These are phyloP conservation scores for Lytechinus variegatus DNA, from an alignment of 35 echinoderm and acorn worm species.

Conservation along the genomic window DNA sequence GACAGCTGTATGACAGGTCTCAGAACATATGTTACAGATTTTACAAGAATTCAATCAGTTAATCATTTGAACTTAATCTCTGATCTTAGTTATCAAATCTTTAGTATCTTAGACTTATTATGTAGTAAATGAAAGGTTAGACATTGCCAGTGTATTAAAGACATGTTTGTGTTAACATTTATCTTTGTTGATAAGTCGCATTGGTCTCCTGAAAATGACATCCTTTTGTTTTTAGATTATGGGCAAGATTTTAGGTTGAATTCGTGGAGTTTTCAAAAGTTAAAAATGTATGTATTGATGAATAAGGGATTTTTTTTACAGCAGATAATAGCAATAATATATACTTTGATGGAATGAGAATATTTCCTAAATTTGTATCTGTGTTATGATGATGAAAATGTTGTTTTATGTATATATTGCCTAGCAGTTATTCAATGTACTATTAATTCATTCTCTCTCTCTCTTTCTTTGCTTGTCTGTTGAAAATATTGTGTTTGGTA, in stretches of 20 bases:
- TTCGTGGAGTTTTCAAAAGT: no score
- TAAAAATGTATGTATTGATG: no score
- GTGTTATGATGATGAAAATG: background rate
- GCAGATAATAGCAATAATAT: background rate
- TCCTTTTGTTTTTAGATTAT: no score
- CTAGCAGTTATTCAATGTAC: background rate
- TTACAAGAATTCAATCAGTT: background rate
- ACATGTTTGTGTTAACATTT: no score
- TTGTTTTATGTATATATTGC: slow-evolving; percentile 14
- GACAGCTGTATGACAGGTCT: background rate
- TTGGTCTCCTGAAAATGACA: no score
- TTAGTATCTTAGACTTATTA: no score
- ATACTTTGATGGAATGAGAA: background rate
- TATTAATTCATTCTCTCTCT: background rate
- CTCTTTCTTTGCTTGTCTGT: background rate
- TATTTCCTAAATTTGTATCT: background rate
- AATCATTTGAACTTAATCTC: background rate
- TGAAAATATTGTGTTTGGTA: background rate
- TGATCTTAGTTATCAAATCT: no score
- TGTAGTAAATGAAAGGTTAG: no score
- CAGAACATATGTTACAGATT: background rate
- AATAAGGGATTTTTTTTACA: background rate
- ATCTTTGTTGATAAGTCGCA: no score
- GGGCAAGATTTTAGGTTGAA: no score
- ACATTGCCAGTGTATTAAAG: no score